Conservation (phyloP, 2,888 invertebrate genomes). For the Netelia fuscicornis region DNA sequence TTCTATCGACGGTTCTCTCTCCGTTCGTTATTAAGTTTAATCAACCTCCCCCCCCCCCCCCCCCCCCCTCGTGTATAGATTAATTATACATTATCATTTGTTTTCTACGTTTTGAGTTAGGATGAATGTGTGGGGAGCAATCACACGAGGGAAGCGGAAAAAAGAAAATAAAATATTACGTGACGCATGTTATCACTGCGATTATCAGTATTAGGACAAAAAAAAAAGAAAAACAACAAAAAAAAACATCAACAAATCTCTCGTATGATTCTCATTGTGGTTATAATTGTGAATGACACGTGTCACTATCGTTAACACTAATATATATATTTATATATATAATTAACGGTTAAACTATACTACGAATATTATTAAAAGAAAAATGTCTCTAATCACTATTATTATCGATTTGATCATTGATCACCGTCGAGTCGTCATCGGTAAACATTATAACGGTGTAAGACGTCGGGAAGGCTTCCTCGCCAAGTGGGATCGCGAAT, state of each 20-base stretch:
- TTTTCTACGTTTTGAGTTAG: neutral
- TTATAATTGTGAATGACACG: constrained; percentile 62
- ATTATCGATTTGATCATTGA: constrained; percentile 62
- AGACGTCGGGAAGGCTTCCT: constrained; percentile 41
- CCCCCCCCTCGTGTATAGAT: neutral
- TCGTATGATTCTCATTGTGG: constrained; percentile 62
- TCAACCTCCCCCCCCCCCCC: neutral
- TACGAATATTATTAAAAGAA: constrained; percentile 45
- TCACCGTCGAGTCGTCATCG: constrained; percentile 54
- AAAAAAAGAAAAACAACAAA: constrained; percentile 17
- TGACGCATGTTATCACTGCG: constrained; percentile 40
- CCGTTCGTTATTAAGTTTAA: constrained; percentile 2
- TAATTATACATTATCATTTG: neutral
- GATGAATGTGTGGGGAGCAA: neutral
- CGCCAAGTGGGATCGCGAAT: constrained; percentile 42
- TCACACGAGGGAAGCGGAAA: neutral
- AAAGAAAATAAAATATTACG: constrained; percentile 7
- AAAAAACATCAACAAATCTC: constrained; percentile 29
- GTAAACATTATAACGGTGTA: constrained; percentile 39
- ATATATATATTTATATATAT: constrained; percentile 58
- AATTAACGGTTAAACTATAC: constrained; percentile 59
- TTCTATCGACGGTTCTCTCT: neutral
- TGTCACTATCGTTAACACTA: constrained; percentile 61
- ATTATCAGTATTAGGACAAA: constrained; percentile 65
- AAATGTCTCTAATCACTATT: constrained; percentile 57